Base-by-base conservation (phyloP, 2,113 vertebrate species). In the Pimephales promelas region DNA sequence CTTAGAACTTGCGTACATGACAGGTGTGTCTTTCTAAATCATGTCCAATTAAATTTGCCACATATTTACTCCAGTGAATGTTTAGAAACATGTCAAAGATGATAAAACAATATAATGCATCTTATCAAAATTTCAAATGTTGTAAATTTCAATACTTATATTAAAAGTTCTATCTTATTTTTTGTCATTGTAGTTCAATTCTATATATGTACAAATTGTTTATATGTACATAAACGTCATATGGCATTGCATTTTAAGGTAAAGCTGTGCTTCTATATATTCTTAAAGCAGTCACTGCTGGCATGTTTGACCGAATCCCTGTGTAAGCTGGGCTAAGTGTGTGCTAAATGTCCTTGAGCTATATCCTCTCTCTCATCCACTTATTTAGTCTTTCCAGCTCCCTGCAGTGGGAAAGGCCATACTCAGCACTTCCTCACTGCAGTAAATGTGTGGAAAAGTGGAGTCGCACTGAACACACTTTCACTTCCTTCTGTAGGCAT, bases 341-440 rank as follows among this genome's bases (percentile, higher is more conserved):
- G 81, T 47, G 45, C 47, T 36, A 68, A 73, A 61, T 83, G 54
- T 78, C 75, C 81, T 82, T 83, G 79, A 83, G 24, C 70, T 49
- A 40, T 59, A 36, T 49, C 5, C 59, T 71, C 43, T 56, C 72
- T 85, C 54, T 85, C 54, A 45, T 86, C 68, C 78, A 86, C 82
- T 71, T 73, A 56, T 82, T 77, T 73, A 71, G 5, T 91, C 88
- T 86, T 86, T 88, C 85, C 88, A 87, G 88, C 87, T 57, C 85
- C 79, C 62, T 52, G 22, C 43, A 5, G 36, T 79, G 76, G 57
- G 62, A 76, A 92, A 88, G 81, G 72, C 86, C 88, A 91, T 88
- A 90, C 92, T 94, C 94, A 95, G 93, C 93, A 91, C 93, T 97
- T 96, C 92, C 91, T 95, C 92, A 93, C 87, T 79, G 86, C 72